Evolutionary conservation across 2,888 invertebrate species (phyloP), one percentile per base, ranked within the genome.

Genomic region (Hydrotaea diabolus): DNA sequence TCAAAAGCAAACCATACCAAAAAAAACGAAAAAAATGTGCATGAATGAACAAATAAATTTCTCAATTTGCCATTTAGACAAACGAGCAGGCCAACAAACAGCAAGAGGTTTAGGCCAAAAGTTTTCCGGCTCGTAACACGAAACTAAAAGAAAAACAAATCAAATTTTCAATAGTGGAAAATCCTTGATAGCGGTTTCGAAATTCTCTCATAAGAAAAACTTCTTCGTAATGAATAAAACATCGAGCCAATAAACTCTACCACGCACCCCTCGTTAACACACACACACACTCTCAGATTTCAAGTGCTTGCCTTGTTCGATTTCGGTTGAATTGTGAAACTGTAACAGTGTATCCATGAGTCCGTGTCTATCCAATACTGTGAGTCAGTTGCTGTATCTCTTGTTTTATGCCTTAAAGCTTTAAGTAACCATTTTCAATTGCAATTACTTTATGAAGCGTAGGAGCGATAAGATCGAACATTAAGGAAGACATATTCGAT

Each of bases 371-470:
- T 21, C 2, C n/a, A n/a, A n/a, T n/a, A 5, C 23, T 57, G 23
- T 57, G n/a, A n/a, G 8, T 21, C 57, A 4, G n/a, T 49, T 1
- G 8, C 59, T 39, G 39, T 39, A 11, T 39, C 39, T 39, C 39
- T 39, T 39, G 3, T 9, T 23, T 11, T 26, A 62, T 81, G 84
- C 80, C 78, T 80, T 72, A 39, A 57, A 84, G 81, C 84, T 64
- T 57, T 59, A 80, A 81, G 75, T 81, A 72, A 78, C 81, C 75
- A 75, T 86, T 73, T 86, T 85, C 82, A 82, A 75, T 87, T 87
- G 77, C 87, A 87, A 87, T 87, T 87, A 87, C 86, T 87, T 87
- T 87, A 87, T 86, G 82, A 85, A 82, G 86, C 87, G 84, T 83
- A 79, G 82, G 80, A 87, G 69, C 69, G 86, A 86, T 87, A 86